Percentiles rank a stretch among this genome's conserved stretches.
phyloP scores from a whole-genome alignment of 2,113 vertebrate species.

The Lamprologus lemairii region DNA sequence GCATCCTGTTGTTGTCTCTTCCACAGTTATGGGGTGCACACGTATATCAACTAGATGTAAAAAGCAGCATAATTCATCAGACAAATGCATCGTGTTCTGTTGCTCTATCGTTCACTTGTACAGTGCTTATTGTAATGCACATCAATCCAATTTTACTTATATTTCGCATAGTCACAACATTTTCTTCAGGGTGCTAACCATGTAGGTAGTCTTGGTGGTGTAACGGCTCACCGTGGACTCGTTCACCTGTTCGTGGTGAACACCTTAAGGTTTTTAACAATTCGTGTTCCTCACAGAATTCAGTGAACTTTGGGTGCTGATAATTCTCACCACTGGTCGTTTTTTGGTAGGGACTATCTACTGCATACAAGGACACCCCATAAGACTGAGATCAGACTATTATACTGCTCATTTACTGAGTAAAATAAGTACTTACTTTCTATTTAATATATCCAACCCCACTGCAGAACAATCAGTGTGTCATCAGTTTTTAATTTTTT shows the following conservation, averaged over 20 bases:
- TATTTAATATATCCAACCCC: accelerated
- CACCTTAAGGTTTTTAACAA: background rate
- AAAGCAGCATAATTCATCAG: background rate
- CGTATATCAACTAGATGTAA: background rate
- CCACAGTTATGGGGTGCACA: background rate
- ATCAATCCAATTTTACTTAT: background rate
- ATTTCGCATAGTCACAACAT: background rate
- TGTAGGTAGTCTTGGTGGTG: background rate
- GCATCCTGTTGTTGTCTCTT: background rate
- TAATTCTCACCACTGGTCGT: background rate
- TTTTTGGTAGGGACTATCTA: background rate
- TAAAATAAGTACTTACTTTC: background rate
- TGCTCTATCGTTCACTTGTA: background rate
- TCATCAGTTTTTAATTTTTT: background rate
- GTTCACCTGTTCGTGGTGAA: accelerated
- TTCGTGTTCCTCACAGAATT: background rate
- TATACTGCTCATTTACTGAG: background rate
- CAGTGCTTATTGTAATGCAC: background rate
- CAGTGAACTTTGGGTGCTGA: background rate
- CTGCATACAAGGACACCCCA: background rate
- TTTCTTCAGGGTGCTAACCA: background rate
- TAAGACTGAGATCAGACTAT: background rate
- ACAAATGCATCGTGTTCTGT: background rate
- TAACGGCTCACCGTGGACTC: accelerated
- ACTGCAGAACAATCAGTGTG: background rate